Base-by-base conservation (phyloP, 2,113 vertebrate genomes). In the Upupa epops region DNA sequence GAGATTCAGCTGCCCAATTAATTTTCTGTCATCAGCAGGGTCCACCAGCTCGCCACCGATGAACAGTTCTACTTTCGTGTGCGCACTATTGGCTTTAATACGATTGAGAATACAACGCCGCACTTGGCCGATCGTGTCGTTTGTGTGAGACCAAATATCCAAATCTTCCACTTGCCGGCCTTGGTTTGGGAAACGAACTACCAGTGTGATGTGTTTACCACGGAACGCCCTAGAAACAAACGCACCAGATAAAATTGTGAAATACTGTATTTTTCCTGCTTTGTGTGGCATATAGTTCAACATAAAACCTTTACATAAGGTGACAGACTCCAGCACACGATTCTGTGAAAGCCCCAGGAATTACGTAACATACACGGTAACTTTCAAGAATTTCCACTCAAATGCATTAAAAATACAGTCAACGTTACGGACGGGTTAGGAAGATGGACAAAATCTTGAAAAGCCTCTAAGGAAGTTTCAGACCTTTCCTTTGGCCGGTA, bases 101-200 rank as follows among this genome's bases (percentile, higher is more conserved):
- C 99, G 98, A 88, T 98, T 99, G 26, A 99, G 98, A 97, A 99
- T 99, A 88, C 98, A 99, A 25, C 99, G 98, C 17, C 99, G 98
- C 66, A 99, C 99, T 31, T 99, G 99, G 90, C 99, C 99, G n/a
- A 99, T 99, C 31, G 99, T 99, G 97, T 99, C 99, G 3, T 99
- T 99, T 68, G 99, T 99, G 93, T 99, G 99, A 71, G 99, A 99
- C 99, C 99, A 99, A 91, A 99, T 99, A 78, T 99, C 99, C 96
- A 99, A 95, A 94, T 99, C 99, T 69, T 99, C 99, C 55, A 99
- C 99, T 95, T 99, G 99, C 26, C 99, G 98, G 36, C 99, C 99
- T 96, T 99, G 99, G 98, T 99, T 99, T 73, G 99, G 99, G 96
- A 99, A 99, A 71, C 99, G 98, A 93, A 99, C 99, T 56, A 99